Conservation (phyloP, 2,797 vertebrate genomes). For the Muscicapa striata region DNA sequence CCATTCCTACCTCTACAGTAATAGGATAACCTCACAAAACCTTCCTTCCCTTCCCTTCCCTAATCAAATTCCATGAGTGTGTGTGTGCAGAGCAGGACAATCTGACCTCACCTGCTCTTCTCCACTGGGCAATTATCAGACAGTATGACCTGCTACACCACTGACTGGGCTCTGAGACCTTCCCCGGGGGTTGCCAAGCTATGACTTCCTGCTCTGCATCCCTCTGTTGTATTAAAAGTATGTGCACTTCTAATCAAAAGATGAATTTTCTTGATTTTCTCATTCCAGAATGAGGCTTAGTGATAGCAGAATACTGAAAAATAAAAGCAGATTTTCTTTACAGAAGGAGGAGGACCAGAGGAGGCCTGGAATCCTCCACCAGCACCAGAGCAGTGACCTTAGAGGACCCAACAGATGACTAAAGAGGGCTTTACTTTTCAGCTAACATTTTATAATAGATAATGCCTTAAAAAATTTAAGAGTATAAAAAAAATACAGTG, state of each 20-base stretch:
- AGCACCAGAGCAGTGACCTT: not conserved
- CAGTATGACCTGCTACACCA: not conserved
- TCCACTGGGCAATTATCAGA: not conserved
- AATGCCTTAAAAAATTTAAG: not conserved
- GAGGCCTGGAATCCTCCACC: not conserved
- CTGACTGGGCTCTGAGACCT: not conserved
- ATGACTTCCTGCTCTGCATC: not conserved
- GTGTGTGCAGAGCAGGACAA: not conserved
- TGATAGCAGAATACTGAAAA: not conserved
- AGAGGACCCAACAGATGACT: not conserved
- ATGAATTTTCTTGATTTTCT: not conserved
- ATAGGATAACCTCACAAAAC: not conserved
- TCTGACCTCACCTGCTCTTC: not conserved
- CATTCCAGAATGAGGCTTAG: not conserved
- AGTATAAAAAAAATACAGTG: not conserved
- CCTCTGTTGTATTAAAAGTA: not conserved
- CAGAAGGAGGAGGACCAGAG: not conserved
- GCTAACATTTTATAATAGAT: not conserved
- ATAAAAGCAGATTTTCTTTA: not conserved
- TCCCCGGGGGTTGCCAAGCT: not conserved
- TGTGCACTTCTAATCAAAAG: not conserved
- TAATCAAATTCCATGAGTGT: not conserved
- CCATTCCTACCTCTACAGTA: not conserved
- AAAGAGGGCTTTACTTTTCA: not conserved
- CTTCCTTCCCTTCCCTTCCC: not conserved